Conservation (phyloP, 1,140 invertebrate species). For the Zaprionus ghesquierei region DNA sequence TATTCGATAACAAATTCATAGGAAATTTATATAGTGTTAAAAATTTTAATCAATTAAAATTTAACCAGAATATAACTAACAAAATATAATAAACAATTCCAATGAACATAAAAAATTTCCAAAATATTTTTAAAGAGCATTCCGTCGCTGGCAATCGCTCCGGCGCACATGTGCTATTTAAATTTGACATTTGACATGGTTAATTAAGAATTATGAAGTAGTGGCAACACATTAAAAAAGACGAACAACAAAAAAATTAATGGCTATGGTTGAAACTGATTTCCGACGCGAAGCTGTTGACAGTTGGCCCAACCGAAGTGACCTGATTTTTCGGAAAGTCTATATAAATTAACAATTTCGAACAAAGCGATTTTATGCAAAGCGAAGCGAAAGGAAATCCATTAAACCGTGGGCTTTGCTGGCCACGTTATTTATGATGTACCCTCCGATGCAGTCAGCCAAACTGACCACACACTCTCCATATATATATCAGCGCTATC, state of each 20-base stretch:
- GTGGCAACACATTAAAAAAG: neutral
- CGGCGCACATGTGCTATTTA: neutral
- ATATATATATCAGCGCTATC: neutral
- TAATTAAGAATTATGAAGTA: neutral
- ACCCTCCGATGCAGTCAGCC: neutral
- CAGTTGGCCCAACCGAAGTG: neutral
- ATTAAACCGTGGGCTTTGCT: conserved; percentile 2
- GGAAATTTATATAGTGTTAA: no score
- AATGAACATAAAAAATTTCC: neutral
- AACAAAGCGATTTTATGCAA: conserved; percentile 29
- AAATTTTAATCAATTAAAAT: no score
- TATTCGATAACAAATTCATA: no score
- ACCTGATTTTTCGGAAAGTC: conserved; percentile 15
- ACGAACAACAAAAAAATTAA: conserved; percentile 1
- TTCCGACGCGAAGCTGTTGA: conserved; percentile 1
- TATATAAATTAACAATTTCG: neutral
- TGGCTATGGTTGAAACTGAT: neutral
- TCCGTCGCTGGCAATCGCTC: neutral
- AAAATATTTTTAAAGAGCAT: neutral
- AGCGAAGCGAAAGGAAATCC: conserved; percentile 9
- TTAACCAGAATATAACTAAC: no score
- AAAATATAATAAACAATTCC: no score
- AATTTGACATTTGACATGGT: neutral
- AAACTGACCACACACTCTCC: neutral
- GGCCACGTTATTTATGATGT: conserved; percentile 28